These are phyloP conservation scores for Halictus quadricinctus DNA, from an alignment of 2,888 invertebrate species.

Conservation along the genomic window DNA sequence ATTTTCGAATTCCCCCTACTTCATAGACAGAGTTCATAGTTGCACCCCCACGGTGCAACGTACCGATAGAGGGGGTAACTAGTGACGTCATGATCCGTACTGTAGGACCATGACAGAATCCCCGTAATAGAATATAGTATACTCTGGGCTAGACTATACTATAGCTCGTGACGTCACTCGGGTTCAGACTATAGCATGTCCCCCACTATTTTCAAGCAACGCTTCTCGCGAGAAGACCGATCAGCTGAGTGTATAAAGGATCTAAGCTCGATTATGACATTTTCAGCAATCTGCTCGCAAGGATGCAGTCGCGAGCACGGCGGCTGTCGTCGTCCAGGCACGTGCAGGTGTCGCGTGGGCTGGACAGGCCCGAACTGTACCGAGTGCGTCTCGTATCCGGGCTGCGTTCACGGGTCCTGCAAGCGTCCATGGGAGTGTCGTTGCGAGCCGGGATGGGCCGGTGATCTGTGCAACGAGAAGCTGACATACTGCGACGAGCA, in stretches of 20 bases:
- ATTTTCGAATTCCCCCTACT: too few species aligned
- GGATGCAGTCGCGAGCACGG: constrained; percentile 93
- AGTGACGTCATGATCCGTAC: too few species aligned
- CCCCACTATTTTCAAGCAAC: not conserved
- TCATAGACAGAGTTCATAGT: too few species aligned
- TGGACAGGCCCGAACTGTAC: constrained; percentile 91
- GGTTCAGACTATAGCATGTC: too few species aligned
- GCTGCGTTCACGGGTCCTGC: constrained; percentile 93
- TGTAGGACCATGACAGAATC: too few species aligned
- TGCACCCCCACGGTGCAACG: too few species aligned
- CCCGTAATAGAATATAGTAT: too few species aligned
- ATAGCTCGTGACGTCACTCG: too few species aligned
- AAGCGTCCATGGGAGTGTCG: constrained; percentile 94
- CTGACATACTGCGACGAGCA: constrained; percentile 93
- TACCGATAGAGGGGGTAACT: too few species aligned
- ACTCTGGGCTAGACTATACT: too few species aligned
- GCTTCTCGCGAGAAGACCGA: not conserved
- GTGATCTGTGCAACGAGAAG: constrained; percentile 95
- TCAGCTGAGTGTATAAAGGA: too few species aligned
- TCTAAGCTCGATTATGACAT: not conserved
- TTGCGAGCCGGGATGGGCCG: constrained; percentile 94
- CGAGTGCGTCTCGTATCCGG: constrained; percentile 93
- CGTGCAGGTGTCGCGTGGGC: constrained; percentile 94
- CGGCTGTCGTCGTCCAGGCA: constrained; percentile 91
- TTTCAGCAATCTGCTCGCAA: constrained; percentile 91